phyloP scores from a whole-genome alignment of 2,113 vertebrate species.

The Embiotoca jacksoni region DNA sequence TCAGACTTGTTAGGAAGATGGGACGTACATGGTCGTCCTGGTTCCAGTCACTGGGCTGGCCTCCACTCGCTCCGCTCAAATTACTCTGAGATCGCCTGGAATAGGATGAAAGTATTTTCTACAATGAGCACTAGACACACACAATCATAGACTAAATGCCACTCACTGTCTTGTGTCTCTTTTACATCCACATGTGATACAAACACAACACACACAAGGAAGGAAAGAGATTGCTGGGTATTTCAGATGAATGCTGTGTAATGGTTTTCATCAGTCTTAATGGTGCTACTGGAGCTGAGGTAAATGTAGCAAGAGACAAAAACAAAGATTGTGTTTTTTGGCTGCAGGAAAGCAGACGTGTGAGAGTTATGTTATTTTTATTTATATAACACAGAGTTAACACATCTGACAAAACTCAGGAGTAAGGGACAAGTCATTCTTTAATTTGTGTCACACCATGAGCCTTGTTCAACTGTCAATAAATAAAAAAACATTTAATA shows the following conservation, averaged over 20 bases:
- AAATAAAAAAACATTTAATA: neutral
- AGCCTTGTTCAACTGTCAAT: neutral
- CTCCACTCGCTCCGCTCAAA: constrained; percentile 89
- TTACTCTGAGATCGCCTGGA: constrained; percentile 91
- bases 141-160: neutral
- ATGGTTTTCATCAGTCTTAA: constrained; percentile 3
- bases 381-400: constrained; percentile 8
- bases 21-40: constrained; percentile 89
- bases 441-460: neutral
- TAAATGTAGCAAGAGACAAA: constrained; percentile 11
- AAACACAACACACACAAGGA: constrained; percentile 13
- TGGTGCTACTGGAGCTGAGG: constrained; percentile 5
- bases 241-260: constrained; percentile 25
- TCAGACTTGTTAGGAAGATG: constrained; percentile 23
- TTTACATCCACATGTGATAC: neutral
- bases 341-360: neutral
- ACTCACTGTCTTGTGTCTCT: neutral
- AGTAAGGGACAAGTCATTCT: neutral
- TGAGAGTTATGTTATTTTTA: constrained; percentile 23
- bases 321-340: neutral
- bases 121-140: constrained; percentile 10
- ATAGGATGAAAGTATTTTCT: constrained; percentile 40
- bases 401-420: neutral
- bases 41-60: constrained; percentile 90
- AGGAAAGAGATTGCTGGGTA: constrained; percentile 1